These are phyloP conservation scores for Hippopotamyrus pictus DNA, from an alignment of 2,797 vertebrate genomes.

Conservation along the genomic window DNA sequence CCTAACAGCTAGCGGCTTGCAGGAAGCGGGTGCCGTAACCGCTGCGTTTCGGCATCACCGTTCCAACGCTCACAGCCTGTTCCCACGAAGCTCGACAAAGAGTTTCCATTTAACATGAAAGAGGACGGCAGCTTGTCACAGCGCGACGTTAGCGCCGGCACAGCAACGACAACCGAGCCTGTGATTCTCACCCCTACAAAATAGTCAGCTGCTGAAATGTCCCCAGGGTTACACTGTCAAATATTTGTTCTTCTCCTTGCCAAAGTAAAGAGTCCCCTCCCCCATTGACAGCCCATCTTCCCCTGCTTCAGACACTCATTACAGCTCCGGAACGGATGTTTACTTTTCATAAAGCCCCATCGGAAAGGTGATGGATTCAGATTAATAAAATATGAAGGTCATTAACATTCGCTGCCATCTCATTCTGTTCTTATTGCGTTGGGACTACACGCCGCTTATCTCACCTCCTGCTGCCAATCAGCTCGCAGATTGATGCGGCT, in stretches of 20 bases:
- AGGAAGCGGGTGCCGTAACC: neutral
- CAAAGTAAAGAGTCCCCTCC: conserved; percentile 41
- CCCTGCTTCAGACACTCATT: conserved; percentile 48
- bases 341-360: conserved; percentile 58
- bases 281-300: conserved; percentile 4
- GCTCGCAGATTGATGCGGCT: conserved; percentile 39
- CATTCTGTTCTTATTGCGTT: conserved; percentile 52
- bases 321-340: conserved; percentile 59
- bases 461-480: conserved; percentile 51
- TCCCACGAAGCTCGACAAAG: conserved; percentile 51
- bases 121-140: conserved; percentile 22
- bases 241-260: conserved; percentile 50
- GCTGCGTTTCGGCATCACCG: conserved; percentile 25
- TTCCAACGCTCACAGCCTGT: conserved; percentile 47
- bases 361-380: conserved; percentile 52
- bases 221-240: conserved; percentile 43
- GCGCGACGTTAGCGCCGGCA: conserved; percentile 21
- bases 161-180: conserved; percentile 21
- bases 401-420: conserved; percentile 59
- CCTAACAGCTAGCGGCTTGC: neutral
- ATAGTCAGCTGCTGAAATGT: conserved; percentile 45
- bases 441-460: conserved; percentile 28
- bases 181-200: conserved; percentile 36
- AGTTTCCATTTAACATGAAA: conserved; percentile 37
- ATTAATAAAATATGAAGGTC: conserved; percentile 71